Conservation (phyloP, 2,113 vertebrate genomes). For the Emydocephalus ijimae region DNA sequence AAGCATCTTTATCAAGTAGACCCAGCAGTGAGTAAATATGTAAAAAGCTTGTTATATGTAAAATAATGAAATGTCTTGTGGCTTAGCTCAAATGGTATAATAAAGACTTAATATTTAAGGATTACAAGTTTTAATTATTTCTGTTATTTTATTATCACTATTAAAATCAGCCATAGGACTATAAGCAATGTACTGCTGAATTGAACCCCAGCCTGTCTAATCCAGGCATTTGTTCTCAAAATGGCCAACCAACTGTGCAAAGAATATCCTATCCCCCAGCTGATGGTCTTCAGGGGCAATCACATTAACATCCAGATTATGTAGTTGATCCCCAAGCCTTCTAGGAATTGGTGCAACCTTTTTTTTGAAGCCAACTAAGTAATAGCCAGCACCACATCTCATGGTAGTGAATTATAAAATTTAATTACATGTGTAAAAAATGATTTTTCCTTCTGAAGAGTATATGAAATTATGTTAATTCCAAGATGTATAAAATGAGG, state of each 20-base stretch:
- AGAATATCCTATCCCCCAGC: not conserved
- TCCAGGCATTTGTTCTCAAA: not conserved
- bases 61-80: not conserved
- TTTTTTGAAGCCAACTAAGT: not conserved
- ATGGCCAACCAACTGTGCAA: not conserved
- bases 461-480: not conserved
- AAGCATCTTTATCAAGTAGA: conserved; percentile 74
- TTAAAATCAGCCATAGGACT: not conserved
- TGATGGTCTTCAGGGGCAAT: not conserved
- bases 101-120: not conserved
- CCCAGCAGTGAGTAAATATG: conserved; percentile 72
- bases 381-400: not conserved
- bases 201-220: not conserved
- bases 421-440: not conserved
- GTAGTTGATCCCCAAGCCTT: not conserved
- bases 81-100: not conserved
- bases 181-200: not conserved
- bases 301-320: not conserved
- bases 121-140: not conserved
- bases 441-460: not conserved
- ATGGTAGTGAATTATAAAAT: not conserved
- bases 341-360: not conserved
- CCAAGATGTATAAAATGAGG: not conserved
- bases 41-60: not conserved
- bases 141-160: not conserved